These are phyloP conservation scores for Alosa alosa DNA, from an alignment of 2,113 vertebrate genomes.

Conservation along the genomic window DNA sequence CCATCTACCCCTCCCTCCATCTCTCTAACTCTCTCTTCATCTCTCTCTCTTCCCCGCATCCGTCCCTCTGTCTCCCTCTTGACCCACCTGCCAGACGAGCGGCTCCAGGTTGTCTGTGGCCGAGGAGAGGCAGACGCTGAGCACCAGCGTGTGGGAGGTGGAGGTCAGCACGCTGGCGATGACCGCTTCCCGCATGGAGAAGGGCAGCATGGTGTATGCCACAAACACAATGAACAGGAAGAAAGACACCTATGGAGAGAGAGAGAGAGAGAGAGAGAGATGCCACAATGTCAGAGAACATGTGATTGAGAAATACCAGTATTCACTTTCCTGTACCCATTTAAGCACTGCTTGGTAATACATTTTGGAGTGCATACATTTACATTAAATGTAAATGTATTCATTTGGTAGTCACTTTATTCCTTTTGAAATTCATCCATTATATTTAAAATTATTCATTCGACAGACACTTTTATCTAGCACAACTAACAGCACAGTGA, in stretches of 20 bases:
- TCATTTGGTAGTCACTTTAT: background rate
- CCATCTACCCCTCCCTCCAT: no score
- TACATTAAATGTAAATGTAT: background rate
- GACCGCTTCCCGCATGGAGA: constrained; percentile 92
- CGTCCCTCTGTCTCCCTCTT: background rate
- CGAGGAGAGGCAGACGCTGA: constrained; percentile 82
- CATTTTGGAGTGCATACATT: background rate
- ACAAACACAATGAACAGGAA: constrained; percentile 98
- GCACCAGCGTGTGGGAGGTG: constrained; percentile 89
- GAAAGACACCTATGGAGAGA: constrained; percentile 84
- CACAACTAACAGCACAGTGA: background rate
- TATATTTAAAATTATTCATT: background rate
- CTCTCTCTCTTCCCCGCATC: background rate
- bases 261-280: background rate
- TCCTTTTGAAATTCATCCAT: background rate
- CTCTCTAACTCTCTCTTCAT: background rate
- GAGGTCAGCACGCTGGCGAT: constrained; percentile 89
- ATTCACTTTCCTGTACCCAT: background rate
- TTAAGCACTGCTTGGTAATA: background rate
- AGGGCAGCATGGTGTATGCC: constrained; percentile 98
- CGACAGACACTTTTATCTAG: background rate
- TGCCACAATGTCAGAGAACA: background rate
- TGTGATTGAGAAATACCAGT: background rate
- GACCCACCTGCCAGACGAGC: constrained; percentile 87
- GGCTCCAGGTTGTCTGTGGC: constrained; percentile 74